Evolutionary conservation across 2,888 invertebrate species (phyloP).

Genomic region (Exephanes ischioxanthus): DNA sequence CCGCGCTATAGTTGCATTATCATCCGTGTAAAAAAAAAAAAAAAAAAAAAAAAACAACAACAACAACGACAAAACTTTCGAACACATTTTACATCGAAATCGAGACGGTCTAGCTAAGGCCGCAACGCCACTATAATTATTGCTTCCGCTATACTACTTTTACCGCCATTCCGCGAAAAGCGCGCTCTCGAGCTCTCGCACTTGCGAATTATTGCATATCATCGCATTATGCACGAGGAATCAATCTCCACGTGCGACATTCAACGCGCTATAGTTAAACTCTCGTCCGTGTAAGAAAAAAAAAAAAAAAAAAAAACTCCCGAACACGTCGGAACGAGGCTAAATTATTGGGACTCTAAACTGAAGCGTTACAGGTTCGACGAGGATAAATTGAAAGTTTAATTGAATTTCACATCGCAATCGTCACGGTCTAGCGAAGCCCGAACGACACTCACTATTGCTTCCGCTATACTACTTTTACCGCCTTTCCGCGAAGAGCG

Average conservation of each 20-base stretch:
- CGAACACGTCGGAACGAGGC: background rate
- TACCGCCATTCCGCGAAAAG: constrained; percentile 28
- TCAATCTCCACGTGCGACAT: background rate
- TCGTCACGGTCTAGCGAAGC: constrained; percentile 41
- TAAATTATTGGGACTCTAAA: background rate
- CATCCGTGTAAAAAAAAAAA: background rate
- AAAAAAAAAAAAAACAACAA: background rate
- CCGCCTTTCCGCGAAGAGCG: constrained; percentile 31
- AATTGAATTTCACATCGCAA: constrained; percentile 8
- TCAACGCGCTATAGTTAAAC: background rate
- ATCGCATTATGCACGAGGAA: background rate
- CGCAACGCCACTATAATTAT: constrained; percentile 29
- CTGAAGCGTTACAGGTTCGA: background rate
- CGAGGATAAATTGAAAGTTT: background rate
- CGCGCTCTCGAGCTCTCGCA: background rate
- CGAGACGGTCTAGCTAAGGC: constrained; percentile 26
- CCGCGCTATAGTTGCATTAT: background rate
- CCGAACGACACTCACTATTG: constrained; percentile 22
- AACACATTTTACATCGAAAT: constrained; percentile 14
- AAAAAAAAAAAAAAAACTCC: background rate
- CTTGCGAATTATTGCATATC: background rate
- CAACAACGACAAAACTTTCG: background rate
- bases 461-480: constrained; percentile 9
- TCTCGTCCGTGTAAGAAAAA: background rate
- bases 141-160: constrained; percentile 3